phyloP scores from a whole-genome alignment of 2,888 invertebrate genomes.

The Tortricodes alternella region DNA sequence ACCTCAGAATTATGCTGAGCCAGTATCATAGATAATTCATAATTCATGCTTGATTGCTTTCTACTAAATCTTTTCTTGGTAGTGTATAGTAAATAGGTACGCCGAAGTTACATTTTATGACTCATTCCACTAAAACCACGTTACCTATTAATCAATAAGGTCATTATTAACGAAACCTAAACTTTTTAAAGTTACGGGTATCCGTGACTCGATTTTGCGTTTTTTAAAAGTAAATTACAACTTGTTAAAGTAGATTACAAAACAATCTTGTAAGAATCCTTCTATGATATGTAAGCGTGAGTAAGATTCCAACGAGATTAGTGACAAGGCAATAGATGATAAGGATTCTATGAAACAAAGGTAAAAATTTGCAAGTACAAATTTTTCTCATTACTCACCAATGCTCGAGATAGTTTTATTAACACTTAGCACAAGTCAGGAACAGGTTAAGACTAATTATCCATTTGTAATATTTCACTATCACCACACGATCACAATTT shows the following conservation, averaged over 20 bases:
- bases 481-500: slow-evolving; percentile 67
- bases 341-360: slow-evolving; percentile 56
- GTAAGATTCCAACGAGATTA: slow-evolving; percentile 40
- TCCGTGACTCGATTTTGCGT: neutral
- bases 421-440: slow-evolving; percentile 49
- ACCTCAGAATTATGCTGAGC: too few species aligned
- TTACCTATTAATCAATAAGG: neutral
- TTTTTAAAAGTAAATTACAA: neutral
- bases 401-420: slow-evolving; percentile 37
- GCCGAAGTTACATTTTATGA: neutral
- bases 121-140: neutral
- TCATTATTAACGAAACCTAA: neutral
- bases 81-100: too few species aligned
- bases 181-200: neutral
- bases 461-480: slow-evolving; percentile 65
- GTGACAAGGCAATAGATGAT: slow-evolving; percentile 44
- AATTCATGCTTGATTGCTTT: too few species aligned
- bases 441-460: slow-evolving; percentile 57
- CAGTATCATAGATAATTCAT: too few species aligned
- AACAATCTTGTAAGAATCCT: neutral
- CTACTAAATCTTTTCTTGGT: too few species aligned
- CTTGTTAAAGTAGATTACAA: neutral
- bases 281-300: slow-evolving; percentile 7
- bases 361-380: slow-evolving; percentile 29
- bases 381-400: slow-evolving; percentile 23